Evolutionary conservation across 2,113 vertebrate genomes (phyloP).

Genomic region (Tautogolabrus adspersus): DNA sequence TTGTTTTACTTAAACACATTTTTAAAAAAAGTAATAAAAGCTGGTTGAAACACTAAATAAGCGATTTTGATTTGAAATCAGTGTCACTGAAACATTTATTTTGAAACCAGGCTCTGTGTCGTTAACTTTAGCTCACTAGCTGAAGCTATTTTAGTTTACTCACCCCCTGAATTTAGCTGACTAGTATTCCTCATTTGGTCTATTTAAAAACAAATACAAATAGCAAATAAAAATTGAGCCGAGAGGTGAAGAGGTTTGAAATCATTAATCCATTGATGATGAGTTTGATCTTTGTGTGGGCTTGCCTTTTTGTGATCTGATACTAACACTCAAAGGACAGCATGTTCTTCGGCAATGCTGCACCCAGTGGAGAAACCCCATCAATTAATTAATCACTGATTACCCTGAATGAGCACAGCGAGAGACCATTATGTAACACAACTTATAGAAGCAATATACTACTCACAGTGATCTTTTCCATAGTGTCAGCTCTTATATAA

Average conservation of each 20-base stretch:
- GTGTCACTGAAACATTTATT: no score
- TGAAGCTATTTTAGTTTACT: no score
- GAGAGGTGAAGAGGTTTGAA: not conserved
- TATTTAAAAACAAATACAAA: not conserved
- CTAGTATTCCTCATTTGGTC: no score
- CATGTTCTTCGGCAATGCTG: not conserved
- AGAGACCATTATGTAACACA: conserved; percentile 7
- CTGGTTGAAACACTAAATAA: no score
- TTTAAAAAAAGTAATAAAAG: not conserved
- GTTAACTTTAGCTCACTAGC: no score
- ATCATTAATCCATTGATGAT: not conserved
- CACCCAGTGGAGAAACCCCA: not conserved
- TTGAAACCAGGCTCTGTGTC: no score
- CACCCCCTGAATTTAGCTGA: no score
- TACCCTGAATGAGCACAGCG: conserved; percentile 18
- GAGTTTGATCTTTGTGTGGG: not conserved
- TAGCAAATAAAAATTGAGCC: not conserved
- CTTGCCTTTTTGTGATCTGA: not conserved
- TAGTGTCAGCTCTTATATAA: conserved; percentile 47
- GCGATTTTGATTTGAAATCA: no score
- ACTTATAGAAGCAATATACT: conserved; percentile 7
- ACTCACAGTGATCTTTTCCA: conserved; percentile 1
- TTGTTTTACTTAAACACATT: no score
- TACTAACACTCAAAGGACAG: not conserved
- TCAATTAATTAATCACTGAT: conserved; percentile 44